Evolutionary conservation across 2,888 invertebrate genomes (phyloP), one percentile per base, ranked within the genome.

Genomic region (Acanthosepion lycidas): DNA sequence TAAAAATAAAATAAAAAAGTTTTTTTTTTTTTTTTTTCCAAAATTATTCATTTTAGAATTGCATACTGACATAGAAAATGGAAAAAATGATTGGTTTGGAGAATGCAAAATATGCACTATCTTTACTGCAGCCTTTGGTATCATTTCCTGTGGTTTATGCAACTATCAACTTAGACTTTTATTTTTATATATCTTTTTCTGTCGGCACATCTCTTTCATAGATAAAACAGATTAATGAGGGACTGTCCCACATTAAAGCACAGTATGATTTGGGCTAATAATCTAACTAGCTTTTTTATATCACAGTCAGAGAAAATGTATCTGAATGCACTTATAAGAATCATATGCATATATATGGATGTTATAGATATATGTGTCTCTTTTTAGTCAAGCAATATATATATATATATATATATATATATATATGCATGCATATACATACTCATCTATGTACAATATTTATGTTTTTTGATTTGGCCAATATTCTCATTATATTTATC

Each of bases 401-500:
- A 20, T 23, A 59, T 23, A 59, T 20, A 59, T 23, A 59, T 20
- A 59, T 23, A 23, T 55, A 55, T 55, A 55, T 55, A 55, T 55
- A 55, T 55, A 55, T 55, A 55, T 55, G 18, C 23, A 59, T 59
- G 23, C 6, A 59, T 59, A 59, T 59, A 20, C 20, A 23, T 23
- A 20, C 20, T 6, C 23, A 59, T 23, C 20, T 6, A 59, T 23
- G 6, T 59, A 59, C 23, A n/a, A 78, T n/a, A 78, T 78, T 78
- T n/a, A n/a, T 78, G 28, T n/a, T 78, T 78, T 28, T 78, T 78
- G 78, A 78, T 78, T 78, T 78, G 8, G 78, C n/a, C 78, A 78
- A 78, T 78, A 78, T 78, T 78, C 28, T 78, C 78, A 78, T 78
- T 78, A 78, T n/a, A 78, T 78, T 78, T 78, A 78, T 78, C 78